Evolutionary conservation across 1,140 invertebrate genomes (phyloP).

Genomic region (Triops cancriformis): DNA sequence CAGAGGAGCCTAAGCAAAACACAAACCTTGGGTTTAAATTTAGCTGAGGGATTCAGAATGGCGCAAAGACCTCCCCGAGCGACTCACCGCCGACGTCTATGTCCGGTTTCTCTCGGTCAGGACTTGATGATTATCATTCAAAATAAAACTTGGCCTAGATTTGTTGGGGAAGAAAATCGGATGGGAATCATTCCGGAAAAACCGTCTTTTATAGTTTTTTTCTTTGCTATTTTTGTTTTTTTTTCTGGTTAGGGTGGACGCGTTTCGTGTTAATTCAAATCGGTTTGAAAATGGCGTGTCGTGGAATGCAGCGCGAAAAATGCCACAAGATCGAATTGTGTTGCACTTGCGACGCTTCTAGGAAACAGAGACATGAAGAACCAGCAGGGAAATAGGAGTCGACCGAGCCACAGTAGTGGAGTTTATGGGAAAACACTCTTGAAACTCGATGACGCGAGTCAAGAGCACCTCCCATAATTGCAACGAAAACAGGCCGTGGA

Average conservation of each 20-base stretch:
- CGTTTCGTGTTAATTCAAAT: neutral
- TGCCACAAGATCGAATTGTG: neutral
- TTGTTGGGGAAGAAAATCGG: neutral
- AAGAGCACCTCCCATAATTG: neutral
- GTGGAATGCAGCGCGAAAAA: neutral
- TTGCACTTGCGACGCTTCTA: neutral
- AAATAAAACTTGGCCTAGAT: constrained; percentile 18
- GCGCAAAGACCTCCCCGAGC: constrained; percentile 1
- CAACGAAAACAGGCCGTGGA: neutral
- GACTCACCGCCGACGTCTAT: constrained; percentile 4
- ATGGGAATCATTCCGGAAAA: neutral
- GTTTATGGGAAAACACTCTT: neutral
- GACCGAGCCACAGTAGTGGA: neutral
- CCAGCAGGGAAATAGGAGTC: neutral
- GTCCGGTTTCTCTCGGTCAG: neutral
- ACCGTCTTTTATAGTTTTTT: neutral
- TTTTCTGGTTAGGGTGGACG: no score
- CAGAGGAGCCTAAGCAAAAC: neutral
- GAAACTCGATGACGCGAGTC: neutral
- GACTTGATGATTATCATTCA: constrained; percentile 23
- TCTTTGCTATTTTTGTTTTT: constrained; percentile 36
- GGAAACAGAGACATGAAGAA: neutral
- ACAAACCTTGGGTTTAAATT: constrained; percentile 10
- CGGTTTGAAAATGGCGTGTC: neutral
- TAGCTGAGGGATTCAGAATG: constrained; percentile 10